Evolutionary conservation across 2,888 invertebrate genomes (phyloP).

Genomic region (Clepsis dumicolana): DNA sequence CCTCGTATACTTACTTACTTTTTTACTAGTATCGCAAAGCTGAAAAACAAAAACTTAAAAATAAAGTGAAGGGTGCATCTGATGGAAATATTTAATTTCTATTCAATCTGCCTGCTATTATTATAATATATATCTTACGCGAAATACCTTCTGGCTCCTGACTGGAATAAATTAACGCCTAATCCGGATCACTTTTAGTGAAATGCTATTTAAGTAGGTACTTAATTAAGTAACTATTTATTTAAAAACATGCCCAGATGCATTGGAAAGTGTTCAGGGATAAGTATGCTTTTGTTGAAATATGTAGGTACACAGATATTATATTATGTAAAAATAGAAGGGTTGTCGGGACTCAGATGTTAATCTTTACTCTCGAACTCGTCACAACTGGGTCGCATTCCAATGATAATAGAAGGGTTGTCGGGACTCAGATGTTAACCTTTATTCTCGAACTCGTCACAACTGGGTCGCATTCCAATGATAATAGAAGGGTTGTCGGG

Average conservation of each 20-base stretch:
- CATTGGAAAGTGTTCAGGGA: neutral
- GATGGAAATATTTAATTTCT: too few species aligned
- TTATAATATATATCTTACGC: too few species aligned
- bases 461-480: neutral
- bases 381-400: neutral
- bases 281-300: neutral
- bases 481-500: slow-evolving; percentile 11
- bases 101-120: too few species aligned
- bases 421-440: slow-evolving; percentile 44
- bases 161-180: too few species aligned
- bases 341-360: slow-evolving; percentile 41
- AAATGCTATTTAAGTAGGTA: too few species aligned
- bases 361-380: slow-evolving; percentile 42
- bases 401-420: slow-evolving; percentile 9
- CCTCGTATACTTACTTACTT: too few species aligned
- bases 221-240: too few species aligned
- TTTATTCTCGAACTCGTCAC: slow-evolving; percentile 32
- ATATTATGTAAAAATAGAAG: slow-evolving; percentile 4
- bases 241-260: neutral
- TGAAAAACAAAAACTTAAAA: too few species aligned
- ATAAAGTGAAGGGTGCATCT: too few species aligned
- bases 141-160: too few species aligned
- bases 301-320: neutral
- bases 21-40: too few species aligned
- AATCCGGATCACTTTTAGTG: too few species aligned